Conservation (phyloP, 2,113 vertebrate genomes). For the Ancistrus triradiatus region DNA sequence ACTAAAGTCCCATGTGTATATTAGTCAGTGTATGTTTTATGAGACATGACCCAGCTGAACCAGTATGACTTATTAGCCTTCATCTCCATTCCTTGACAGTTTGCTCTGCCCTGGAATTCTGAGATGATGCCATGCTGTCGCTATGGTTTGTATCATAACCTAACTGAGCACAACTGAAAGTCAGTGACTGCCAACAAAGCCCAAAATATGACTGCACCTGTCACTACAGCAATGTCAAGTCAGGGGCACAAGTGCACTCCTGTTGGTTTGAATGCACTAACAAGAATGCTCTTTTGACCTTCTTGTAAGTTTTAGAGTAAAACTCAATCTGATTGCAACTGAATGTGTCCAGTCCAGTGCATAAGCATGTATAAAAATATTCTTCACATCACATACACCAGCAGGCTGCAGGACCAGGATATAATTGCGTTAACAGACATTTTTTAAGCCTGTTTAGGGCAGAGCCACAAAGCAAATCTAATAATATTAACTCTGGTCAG, state of each 20-base stretch:
- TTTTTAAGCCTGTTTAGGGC: too few relatives aligned
- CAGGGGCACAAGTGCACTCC: slow-evolving; percentile 35
- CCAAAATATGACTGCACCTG: slow-evolving; percentile 51
- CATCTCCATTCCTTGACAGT: slow-evolving; percentile 21
- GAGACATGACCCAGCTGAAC: neutral
- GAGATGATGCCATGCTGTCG: slow-evolving; percentile 35
- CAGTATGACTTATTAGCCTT: slow-evolving; percentile 34
- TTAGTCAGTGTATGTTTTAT: slow-evolving; percentile 1
- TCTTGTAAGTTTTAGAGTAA: slow-evolving; percentile 1
- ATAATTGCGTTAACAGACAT: neutral
- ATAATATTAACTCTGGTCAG: neutral
- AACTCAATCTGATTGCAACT: slow-evolving; percentile 10
- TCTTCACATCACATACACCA: slow-evolving; percentile 6
- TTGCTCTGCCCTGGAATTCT: slow-evolving; percentile 24
- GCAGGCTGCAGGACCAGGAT: neutral
- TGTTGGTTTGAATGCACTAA: neutral
- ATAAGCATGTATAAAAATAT: neutral
- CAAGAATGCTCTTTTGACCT: neutral
- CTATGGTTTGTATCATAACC: slow-evolving; percentile 44
- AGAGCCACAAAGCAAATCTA: slow-evolving; percentile 14
- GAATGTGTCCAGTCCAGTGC: neutral
- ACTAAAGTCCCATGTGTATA: neutral
- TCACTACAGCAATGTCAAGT: slow-evolving; percentile 38
- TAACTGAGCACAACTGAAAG: slow-evolving; percentile 37
- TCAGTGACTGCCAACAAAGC: slow-evolving; percentile 28